phyloP scores from a whole-genome alignment of 2,113 vertebrate genomes.

The Cygnus buccinator region DNA sequence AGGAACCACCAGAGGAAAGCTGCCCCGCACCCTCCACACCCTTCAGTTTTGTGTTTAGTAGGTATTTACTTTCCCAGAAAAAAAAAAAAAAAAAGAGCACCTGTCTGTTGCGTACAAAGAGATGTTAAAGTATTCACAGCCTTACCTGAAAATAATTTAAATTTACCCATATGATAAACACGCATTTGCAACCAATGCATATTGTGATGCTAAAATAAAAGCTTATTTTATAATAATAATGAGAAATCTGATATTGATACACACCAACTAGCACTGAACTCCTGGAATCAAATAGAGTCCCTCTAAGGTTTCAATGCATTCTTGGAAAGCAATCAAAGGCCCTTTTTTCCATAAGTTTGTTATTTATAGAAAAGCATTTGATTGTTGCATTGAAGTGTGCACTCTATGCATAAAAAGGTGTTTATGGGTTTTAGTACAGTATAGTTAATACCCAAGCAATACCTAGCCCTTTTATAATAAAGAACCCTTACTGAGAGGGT shows the following conservation, averaged over 20 bases:
- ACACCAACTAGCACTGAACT: neutral
- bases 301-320: constrained; percentile 69
- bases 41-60: neutral
- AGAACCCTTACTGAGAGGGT: constrained; percentile 72
- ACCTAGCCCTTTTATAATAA: constrained; percentile 74
- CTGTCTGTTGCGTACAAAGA: neutral
- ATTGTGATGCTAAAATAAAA: neutral
- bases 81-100: neutral
- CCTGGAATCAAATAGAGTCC: constrained; percentile 36
- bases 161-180: neutral
- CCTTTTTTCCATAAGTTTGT: constrained; percentile 72
- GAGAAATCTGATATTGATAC: neutral
- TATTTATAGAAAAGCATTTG: constrained; percentile 81
- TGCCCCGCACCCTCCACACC: neutral
- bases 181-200: neutral
- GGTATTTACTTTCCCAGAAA: neutral
- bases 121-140: neutral
- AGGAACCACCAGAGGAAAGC: neutral
- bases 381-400: constrained; percentile 78
- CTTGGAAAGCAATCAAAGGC: constrained; percentile 77
- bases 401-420: constrained; percentile 80
- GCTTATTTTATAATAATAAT: neutral
- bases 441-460: constrained; percentile 80
- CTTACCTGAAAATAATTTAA: neutral
- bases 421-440: constrained; percentile 82